These are phyloP conservation scores for Pseudorhiza aurosa DNA, from an alignment of 30 jellyfish, hydroid and myxozoan genomes.

Conservation along the genomic window DNA sequence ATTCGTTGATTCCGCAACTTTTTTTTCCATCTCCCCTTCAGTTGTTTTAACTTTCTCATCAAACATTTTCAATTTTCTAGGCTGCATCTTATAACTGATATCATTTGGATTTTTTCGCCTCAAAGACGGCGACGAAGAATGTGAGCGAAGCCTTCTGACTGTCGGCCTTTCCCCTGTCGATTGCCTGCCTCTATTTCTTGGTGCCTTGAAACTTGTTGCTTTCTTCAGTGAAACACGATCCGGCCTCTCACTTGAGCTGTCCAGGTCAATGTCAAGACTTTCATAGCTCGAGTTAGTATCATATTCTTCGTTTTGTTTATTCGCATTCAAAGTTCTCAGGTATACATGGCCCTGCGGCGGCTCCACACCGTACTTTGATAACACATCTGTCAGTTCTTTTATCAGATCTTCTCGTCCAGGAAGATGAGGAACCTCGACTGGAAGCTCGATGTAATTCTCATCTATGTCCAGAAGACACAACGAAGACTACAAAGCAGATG, in stretches of 20 bases:
- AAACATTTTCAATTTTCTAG: slow-evolving; percentile 48
- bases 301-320: slow-evolving; percentile 36
- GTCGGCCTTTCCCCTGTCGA: slow-evolving; percentile 62
- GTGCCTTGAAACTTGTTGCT: slow-evolving; percentile 60
- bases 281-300: slow-evolving; percentile 70
- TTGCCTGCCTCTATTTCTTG: slow-evolving; percentile 41
- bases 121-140: slow-evolving; percentile 68
- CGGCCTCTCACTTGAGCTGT: slow-evolving; percentile 66
- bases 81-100: slow-evolving; percentile 71
- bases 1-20: neutral
- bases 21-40: neutral
- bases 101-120: slow-evolving; percentile 51
- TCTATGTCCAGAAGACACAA: slow-evolving; percentile 94
- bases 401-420: slow-evolving; percentile 94
- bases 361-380: slow-evolving; percentile 63
- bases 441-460: slow-evolving; percentile 84
- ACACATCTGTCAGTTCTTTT: slow-evolving; percentile 67
- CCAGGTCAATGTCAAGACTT: slow-evolving; percentile 60
- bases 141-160: slow-evolving; percentile 35
- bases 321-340: slow-evolving; percentile 41
- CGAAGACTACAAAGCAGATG: slow-evolving; percentile 77
- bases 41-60: slow-evolving; percentile 12
- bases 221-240: slow-evolving; percentile 55
- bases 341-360: slow-evolving; percentile 83
- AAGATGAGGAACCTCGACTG: slow-evolving; percentile 93